Conservation (phyloP, 2,797 vertebrate genomes). For the Phalanger gymnotis region DNA sequence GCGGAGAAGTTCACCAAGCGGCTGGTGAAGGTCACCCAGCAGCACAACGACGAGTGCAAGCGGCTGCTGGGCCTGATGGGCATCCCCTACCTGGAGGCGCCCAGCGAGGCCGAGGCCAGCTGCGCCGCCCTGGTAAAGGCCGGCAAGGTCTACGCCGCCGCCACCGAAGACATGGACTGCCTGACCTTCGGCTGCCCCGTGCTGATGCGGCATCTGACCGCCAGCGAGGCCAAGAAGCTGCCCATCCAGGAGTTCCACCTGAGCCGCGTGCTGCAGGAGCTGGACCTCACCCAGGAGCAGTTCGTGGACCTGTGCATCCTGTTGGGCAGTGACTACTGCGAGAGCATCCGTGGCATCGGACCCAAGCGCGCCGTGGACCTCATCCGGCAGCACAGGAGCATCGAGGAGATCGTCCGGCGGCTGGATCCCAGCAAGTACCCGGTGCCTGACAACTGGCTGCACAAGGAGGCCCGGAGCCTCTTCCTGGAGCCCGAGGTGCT, state of each 20-base stretch:
- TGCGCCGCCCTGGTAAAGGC: slow-evolving; percentile 95
- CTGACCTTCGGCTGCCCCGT: slow-evolving; percentile 96
- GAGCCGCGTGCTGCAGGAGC: slow-evolving; percentile 91
- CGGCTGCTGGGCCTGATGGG: slow-evolving; percentile 94
- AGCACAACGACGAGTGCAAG: slow-evolving; percentile 97
- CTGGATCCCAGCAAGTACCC: slow-evolving; percentile 93
- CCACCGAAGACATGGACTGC: slow-evolving; percentile 98
- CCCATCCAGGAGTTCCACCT: slow-evolving; percentile 98
- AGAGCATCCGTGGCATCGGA: slow-evolving; percentile 96
- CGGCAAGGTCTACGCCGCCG: slow-evolving; percentile 94
- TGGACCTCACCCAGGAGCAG: slow-evolving; percentile 90
- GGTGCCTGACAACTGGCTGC: slow-evolving; percentile 94
- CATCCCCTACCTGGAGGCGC: slow-evolving; percentile 94
- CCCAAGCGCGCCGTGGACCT: slow-evolving; percentile 97
- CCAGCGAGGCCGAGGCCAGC: slow-evolving; percentile 97
- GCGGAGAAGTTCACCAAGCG: slow-evolving; percentile 96
- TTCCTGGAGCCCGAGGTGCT: slow-evolving; percentile 94
- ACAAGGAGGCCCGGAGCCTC: slow-evolving; percentile 92
- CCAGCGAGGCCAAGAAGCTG: slow-evolving; percentile 98
- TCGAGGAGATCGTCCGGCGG: slow-evolving; percentile 94
- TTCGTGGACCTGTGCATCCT: slow-evolving; percentile 98
- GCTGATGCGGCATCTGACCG: slow-evolving; percentile 94
- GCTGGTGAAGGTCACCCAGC: slow-evolving; percentile 95
- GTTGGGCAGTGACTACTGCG: slow-evolving; percentile 97
- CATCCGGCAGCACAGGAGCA: slow-evolving; percentile 93